Base-by-base conservation (phyloP, 1,140 invertebrate genomes). In the Conopomorpha cramerella region DNA sequence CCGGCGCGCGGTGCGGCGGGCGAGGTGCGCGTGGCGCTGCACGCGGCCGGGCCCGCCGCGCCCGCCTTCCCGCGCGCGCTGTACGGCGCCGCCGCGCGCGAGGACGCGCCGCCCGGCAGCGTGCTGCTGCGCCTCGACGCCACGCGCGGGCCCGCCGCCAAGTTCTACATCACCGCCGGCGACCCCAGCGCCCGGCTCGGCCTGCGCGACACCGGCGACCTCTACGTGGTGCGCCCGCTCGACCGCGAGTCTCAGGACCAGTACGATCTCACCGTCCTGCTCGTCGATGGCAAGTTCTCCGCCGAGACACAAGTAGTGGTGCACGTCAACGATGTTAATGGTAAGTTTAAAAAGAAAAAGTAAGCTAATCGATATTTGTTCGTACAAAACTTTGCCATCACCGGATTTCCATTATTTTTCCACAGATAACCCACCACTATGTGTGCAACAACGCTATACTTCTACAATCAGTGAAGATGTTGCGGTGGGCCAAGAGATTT, bases 281-380 rank as follows among this genome's bases (percentile, higher is more conserved):
- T 88, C 27, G 93, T 91, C 6, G 93, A 95, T 78, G 92, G 92
- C 29, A 87, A 89, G 61, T 93, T 87, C 64, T 87, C 90, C 14
- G 85, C 91, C 16, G 80, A 77, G 16, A 85, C 87, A 6, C 81
- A 80, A 46, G 83, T 95, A 1, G 66, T 67, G 18, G 82, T 96
- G 16, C 81, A 86, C 47, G 79, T 96, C 11, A 56, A 88, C 30
- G 96, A 98, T 77, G 88, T 89, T 10, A 96, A 97, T 78, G 94
- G 89, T 84, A 77, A 84, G 59, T 52, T 13, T 6, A 1, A 16
- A 43, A 11, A 17, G 35, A 13, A 30, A 11, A 30, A 38, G 4
- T 38, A 35, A 10, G 16, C 34, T 59, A 15, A 34, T 34, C 35
- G 38, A 38, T 66, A 55, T 30, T n/a, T n/a, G n/a, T n/a, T n/a